A percentile compares a stretch with the other conserved stretches of the same genome.
These are phyloP conservation scores for Acridotheres tristis DNA, from an alignment of 2,797 vertebrate species.

Conservation along the genomic window DNA sequence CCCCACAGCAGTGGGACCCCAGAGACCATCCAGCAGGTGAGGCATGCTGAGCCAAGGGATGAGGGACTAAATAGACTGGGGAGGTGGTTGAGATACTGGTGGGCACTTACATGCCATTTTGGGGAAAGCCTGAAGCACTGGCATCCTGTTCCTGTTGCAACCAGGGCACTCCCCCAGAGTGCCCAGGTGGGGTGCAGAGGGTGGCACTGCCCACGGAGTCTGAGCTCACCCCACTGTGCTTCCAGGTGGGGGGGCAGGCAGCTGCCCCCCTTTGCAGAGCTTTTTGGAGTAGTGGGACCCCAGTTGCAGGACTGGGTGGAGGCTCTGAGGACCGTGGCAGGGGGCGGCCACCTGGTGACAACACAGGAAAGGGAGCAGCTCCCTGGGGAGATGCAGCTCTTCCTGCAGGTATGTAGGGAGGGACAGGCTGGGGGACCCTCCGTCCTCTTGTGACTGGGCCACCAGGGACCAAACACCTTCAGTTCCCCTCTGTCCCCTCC, in stretches of 20 bases:
- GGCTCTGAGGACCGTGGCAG: slow-evolving; percentile 73
- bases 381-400: slow-evolving; percentile 71
- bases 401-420: slow-evolving; percentile 78
- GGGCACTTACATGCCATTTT: background rate
- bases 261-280: slow-evolving; percentile 19
- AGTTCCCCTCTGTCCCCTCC: background rate
- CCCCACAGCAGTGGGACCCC: background rate
- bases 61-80: background rate
- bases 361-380: background rate
- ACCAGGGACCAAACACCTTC: background rate
- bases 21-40: background rate
- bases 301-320: slow-evolving; percentile 84
- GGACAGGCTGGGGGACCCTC: background rate
- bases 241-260: background rate
- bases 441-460: background rate
- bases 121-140: background rate
- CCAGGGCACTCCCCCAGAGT: rapidly evolving
- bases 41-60: rapidly evolving
- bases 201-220: background rate
- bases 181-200: background rate
- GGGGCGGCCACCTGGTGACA: background rate
- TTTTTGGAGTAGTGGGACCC: slow-evolving; percentile 82
- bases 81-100: background rate
- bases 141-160: background rate
- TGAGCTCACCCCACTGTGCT: background rate